Percentiles rank a stretch among this genome's conserved stretches.
These are phyloP conservation scores for Pterocles orientalis DNA, from an alignment of 2,113 vertebrate genomes.

Conservation along the genomic window DNA sequence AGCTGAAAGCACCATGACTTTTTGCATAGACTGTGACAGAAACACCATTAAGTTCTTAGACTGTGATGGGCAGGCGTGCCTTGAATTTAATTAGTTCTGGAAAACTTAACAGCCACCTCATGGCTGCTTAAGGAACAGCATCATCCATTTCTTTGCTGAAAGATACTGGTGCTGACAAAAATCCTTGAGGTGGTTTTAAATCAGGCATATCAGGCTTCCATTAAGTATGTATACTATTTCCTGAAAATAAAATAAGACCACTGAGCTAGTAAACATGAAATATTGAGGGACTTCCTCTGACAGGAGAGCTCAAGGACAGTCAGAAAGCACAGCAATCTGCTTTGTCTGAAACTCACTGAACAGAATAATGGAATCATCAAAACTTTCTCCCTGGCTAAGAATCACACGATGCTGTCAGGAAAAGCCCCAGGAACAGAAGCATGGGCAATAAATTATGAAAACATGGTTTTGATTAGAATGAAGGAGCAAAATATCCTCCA, in stretches of 20 bases:
- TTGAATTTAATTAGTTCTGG: constrained; percentile 21
- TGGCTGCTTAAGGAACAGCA: constrained; percentile 18
- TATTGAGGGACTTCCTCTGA: background rate
- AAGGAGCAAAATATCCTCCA: background rate
- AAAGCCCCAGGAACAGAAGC: background rate
- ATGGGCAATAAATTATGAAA: background rate
- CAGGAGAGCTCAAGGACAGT: background rate
- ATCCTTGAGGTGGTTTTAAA: constrained; percentile 3
- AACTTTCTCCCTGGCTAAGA: background rate
- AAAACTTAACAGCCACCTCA: constrained; percentile 26
- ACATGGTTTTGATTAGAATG: accelerated
- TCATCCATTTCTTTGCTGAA: background rate
- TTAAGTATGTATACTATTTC: background rate
- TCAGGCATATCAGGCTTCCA: background rate
- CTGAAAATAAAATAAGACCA: background rate
- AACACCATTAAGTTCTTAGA: background rate
- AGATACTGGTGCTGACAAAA: background rate
- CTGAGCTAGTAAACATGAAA: constrained; percentile 26
- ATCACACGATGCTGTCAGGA: background rate
- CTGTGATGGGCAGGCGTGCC: background rate
- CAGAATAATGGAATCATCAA: background rate
- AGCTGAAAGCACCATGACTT: background rate
- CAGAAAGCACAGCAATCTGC: background rate
- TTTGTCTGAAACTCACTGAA: background rate
- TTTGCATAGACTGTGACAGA: background rate